Conservation (phyloP, 2,888 invertebrate species). For the Euplexia lucipara region DNA sequence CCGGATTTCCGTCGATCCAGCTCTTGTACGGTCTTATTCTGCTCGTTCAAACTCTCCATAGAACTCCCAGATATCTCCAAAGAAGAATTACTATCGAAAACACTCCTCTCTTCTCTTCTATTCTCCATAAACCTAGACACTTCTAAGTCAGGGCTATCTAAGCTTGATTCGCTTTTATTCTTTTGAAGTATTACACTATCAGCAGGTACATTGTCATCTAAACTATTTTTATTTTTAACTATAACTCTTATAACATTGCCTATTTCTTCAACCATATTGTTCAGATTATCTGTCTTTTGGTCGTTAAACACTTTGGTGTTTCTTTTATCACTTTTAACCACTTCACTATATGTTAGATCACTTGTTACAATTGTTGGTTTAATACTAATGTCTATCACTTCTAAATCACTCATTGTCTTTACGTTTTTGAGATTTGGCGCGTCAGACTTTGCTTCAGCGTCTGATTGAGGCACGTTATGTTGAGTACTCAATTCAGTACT, state of each 20-base stretch:
- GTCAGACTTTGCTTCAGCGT: conserved; percentile 29
- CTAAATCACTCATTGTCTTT: conserved; percentile 21
- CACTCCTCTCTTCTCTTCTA: conserved; percentile 75
- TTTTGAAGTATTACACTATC: conserved; percentile 87
- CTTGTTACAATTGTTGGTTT: conserved; percentile 53
- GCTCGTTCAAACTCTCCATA: conserved; percentile 86
- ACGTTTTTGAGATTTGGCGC: conserved; percentile 2
- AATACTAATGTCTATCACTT: conserved; percentile 61
- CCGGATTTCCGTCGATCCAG: conserved; percentile 82
- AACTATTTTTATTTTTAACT: conserved; percentile 72
- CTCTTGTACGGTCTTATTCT: conserved; percentile 77
- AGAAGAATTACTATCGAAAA: conserved; percentile 87
- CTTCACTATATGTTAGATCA: conserved; percentile 69
- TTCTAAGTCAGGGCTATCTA: conserved; percentile 89
- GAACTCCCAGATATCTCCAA: conserved; percentile 89
- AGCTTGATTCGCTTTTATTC: conserved; percentile 88
- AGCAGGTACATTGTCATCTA: conserved; percentile 80
- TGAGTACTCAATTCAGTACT: conserved; percentile 26
- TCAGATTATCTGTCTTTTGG: conserved; percentile 69
- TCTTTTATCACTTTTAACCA: conserved; percentile 71
- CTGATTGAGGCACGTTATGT: conserved; percentile 12
- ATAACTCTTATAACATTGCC: conserved; percentile 84
- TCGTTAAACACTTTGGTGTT: conserved; percentile 60
- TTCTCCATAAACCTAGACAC: conserved; percentile 88
- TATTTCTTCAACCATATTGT: conserved; percentile 84